Conservation (phyloP, 92 coral and sea anemone genomes). For the Parazoanthus swiftii region DNA sequence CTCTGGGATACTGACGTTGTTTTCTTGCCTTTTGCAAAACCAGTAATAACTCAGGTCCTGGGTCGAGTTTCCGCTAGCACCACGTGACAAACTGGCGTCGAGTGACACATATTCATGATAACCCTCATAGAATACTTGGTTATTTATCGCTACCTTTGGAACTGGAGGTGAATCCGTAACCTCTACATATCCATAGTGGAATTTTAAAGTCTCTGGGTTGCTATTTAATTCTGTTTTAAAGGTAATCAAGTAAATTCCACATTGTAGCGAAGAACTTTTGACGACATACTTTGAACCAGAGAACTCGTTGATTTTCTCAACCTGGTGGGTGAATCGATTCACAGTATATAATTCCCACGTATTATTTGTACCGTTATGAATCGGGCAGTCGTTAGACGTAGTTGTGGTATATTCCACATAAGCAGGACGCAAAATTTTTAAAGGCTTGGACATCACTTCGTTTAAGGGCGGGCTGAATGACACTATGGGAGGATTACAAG, state of each 20-base stretch:
- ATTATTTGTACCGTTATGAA: background rate
- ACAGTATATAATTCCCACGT: background rate
- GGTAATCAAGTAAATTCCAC: constrained; percentile 61
- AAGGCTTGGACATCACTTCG: background rate
- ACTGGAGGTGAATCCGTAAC: constrained; percentile 42
- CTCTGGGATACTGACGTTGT: background rate
- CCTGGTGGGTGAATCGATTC: background rate
- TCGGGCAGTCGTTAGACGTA: background rate
- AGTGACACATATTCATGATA: constrained; percentile 45
- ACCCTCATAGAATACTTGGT: constrained; percentile 32
- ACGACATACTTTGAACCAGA: background rate
- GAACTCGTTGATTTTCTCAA: background rate
- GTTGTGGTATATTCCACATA: background rate
- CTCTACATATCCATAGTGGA: constrained; percentile 61
- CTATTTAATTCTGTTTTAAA: constrained; percentile 40
- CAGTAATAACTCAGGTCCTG: constrained; percentile 53
- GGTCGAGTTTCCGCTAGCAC: constrained; percentile 44
- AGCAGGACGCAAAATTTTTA: background rate
- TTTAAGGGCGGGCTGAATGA: background rate
- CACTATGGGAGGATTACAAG: background rate
- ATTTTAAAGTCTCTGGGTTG: constrained; percentile 36
- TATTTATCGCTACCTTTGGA: constrained; percentile 26
- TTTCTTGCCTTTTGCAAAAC: constrained; percentile 59
- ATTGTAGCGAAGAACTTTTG: constrained; percentile 42
- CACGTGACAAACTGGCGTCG: constrained; percentile 52